These are phyloP conservation scores for Eulimnadia texana DNA, from an alignment of 1,140 invertebrate genomes.

Conservation along the genomic window DNA sequence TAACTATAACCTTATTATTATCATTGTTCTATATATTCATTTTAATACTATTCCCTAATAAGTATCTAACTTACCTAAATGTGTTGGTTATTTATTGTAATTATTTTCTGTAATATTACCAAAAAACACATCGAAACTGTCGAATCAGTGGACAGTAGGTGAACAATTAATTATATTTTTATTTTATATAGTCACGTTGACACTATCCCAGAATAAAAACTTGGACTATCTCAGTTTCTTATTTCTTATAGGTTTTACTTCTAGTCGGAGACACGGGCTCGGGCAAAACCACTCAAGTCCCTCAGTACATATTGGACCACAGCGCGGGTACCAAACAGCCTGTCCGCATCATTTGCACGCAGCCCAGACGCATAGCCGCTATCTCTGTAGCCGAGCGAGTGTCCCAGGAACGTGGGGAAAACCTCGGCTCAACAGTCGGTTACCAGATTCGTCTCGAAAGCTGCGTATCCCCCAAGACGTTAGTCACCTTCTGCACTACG, in stretches of 20 bases:
- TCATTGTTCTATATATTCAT: no score
- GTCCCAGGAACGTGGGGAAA: constrained; percentile 64
- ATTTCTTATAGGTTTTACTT: constrained; percentile 12
- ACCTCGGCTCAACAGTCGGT: constrained; percentile 71
- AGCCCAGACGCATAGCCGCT: constrained; percentile 80
- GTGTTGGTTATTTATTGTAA: neutral
- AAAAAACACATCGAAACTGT: neutral
- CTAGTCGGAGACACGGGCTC: constrained; percentile 45
- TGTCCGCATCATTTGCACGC: constrained; percentile 80
- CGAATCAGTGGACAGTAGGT: no score
- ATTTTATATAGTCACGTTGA: constrained; percentile 2
- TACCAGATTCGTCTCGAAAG: constrained; percentile 87
- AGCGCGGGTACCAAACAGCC: constrained; percentile 43
- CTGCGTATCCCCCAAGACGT: constrained; percentile 58
- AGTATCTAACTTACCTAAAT: neutral
- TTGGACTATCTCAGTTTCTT: neutral
- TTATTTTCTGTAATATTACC: neutral
- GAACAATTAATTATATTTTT: neutral
- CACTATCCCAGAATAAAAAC: neutral
- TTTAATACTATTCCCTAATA: constrained; percentile 1
- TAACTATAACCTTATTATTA: no score
- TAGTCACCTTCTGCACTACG: constrained; percentile 81
- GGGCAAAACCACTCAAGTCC: constrained; percentile 82
- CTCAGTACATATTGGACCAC: constrained; percentile 77
- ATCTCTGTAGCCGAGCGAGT: constrained; percentile 65